A percentile compares a stretch with the other conserved stretches of the same genome.
Conservation (phyloP, 2,888 invertebrate species). For the Alviniconcha strummeri region DNA sequence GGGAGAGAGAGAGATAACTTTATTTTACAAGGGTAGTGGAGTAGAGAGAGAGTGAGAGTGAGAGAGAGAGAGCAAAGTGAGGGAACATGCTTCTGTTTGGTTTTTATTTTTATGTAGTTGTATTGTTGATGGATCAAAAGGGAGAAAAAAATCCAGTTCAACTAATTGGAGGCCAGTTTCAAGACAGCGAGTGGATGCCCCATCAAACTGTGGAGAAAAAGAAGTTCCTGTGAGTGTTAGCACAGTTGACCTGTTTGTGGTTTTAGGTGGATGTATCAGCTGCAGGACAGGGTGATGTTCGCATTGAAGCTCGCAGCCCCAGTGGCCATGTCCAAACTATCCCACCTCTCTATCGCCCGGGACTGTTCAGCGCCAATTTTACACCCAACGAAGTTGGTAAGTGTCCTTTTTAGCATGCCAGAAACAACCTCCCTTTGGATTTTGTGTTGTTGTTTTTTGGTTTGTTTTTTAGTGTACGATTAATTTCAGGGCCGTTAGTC, state of each 20-base stretch:
- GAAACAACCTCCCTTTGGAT: no score
- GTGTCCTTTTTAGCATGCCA: conserved; percentile 39
- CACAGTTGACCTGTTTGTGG: background rate
- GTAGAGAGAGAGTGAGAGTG: background rate
- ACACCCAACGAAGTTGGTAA: conserved; percentile 95
- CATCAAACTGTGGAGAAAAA: no score
- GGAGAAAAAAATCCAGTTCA: no score
- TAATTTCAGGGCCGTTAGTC: no score
- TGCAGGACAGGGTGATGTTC: conserved; percentile 83
- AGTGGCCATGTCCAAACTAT: conserved; percentile 87
- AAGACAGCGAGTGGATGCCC: no score
- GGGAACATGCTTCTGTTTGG: no score
- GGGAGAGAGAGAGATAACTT: background rate
- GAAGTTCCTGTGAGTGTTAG: no score
- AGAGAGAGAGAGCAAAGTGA: background rate
- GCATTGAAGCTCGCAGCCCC: conserved; percentile 94
- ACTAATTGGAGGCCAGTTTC: no score
- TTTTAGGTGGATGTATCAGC: conserved; percentile 79
- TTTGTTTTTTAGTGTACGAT: no score
- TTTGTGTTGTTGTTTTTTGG: no score
- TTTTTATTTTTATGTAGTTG: no score
- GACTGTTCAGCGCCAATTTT: conserved; percentile 91
- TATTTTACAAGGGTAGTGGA: background rate
- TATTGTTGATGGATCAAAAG: no score
- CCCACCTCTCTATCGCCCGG: conserved; percentile 77